Evolutionary conservation across 2,888 invertebrate genomes (phyloP).

Genomic region (Eristalinus sepulchralis): DNA sequence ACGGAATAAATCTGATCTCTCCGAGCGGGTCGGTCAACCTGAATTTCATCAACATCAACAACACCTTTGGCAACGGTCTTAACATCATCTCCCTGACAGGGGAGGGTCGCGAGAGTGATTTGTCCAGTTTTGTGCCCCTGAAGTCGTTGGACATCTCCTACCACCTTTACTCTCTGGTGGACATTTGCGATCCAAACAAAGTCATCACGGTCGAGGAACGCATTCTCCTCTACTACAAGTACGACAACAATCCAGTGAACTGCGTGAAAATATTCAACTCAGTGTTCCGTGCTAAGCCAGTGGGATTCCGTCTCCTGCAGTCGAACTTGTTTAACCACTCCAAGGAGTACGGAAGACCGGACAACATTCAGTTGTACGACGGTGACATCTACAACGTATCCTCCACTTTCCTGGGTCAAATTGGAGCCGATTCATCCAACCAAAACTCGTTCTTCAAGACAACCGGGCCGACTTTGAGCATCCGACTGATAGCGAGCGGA

Average conservation of each 20-base stretch:
- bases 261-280: conserved; percentile 98
- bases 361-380: conserved; percentile 93
- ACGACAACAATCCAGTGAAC: conserved; percentile 97
- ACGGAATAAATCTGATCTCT: conserved; percentile 95
- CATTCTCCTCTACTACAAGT: conserved; percentile 96
- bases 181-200: conserved; percentile 97
- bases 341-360: conserved; percentile 89
- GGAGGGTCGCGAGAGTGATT: conserved; percentile 92
- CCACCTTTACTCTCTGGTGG: conserved; percentile 95
- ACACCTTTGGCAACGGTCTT: conserved; percentile 94
- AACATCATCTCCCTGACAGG: conserved; percentile 95
- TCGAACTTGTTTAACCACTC: conserved; percentile 96
- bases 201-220: conserved; percentile 94
- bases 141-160: conserved; percentile 92
- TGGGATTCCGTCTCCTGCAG: conserved; percentile 94
- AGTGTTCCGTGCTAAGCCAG: conserved; percentile 90
- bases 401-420: conserved; percentile 86
- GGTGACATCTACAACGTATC: conserved; percentile 95
- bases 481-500: conserved; percentile 96
- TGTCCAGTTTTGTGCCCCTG: conserved; percentile 94
- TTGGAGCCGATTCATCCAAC: conserved; percentile 87
- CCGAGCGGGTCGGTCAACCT: conserved; percentile 91
- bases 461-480: conserved; percentile 89
- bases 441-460: conserved; percentile 90
- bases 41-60: conserved; percentile 87